Conservation (phyloP, 2,797 vertebrate species). For the Anguilla obscura region DNA sequence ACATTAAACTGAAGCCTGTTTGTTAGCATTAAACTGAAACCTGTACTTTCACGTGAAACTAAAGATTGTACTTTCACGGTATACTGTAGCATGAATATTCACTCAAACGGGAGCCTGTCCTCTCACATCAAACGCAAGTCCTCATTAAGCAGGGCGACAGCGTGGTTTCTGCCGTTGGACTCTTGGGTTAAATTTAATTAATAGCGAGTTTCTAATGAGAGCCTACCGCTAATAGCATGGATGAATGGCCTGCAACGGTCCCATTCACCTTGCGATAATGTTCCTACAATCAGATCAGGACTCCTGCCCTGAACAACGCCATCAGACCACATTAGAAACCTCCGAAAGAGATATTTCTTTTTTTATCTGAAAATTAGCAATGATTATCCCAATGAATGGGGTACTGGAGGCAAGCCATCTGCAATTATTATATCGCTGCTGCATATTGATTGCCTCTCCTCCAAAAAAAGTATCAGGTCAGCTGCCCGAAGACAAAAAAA, state of each 20-base stretch:
- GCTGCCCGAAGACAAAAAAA: conserved; percentile 20
- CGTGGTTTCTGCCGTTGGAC: background rate
- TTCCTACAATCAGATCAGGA: background rate
- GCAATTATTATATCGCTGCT: conserved; percentile 26
- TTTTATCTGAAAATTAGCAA: conserved; percentile 27
- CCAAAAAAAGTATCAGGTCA: background rate
- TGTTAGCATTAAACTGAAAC: background rate
- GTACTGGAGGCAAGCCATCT: background rate
- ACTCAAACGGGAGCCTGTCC: no score
- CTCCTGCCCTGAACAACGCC: background rate
- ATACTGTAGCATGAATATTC: no score
- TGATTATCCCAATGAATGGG: conserved; percentile 13
- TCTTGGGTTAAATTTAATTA: conserved; percentile 12
- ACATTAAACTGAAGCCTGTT: background rate
- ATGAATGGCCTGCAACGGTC: background rate
- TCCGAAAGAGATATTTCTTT: conserved; percentile 7
- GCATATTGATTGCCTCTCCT: conserved; percentile 16
- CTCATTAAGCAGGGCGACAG: no score
- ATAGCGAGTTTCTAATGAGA: conserved; percentile 3
- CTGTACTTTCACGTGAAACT: background rate
- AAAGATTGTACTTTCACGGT: no score
- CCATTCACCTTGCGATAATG: background rate
- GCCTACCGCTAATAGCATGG: background rate
- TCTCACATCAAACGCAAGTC: no score
- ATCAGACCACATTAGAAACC: conserved; percentile 1